Conservation (phyloP, 2,888 invertebrate genomes). For the Pollenia angustigena region DNA sequence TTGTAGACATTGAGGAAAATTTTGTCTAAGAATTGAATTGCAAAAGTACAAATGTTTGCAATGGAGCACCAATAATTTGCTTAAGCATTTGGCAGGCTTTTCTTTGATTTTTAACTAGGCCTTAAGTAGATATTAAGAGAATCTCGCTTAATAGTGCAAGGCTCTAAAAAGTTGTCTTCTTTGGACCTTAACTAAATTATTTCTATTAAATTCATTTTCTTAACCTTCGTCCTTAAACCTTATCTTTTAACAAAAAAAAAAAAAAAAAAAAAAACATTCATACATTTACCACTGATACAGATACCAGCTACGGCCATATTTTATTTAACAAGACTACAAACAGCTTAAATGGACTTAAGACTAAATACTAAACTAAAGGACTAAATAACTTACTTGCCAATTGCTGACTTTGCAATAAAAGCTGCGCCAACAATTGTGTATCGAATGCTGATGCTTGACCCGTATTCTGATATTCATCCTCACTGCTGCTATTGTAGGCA, state of each 20-base stretch:
- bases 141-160: background rate
- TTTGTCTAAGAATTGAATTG: no score
- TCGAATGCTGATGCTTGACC: constrained; percentile 84
- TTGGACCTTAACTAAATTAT: background rate
- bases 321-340: constrained; percentile 33
- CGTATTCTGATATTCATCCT: constrained; percentile 85
- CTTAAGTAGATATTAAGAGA: no score
- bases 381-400: constrained; percentile 85
- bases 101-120: no score
- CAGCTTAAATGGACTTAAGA: constrained; percentile 48
- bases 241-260: background rate
- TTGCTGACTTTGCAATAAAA: constrained; percentile 86
- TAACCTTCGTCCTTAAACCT: background rate
- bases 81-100: no score
- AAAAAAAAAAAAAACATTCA: background rate
- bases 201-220: background rate
- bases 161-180: background rate
- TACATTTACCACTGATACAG: background rate
- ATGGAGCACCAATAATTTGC: no score
- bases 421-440: constrained; percentile 86
- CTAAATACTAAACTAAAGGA: constrained; percentile 46
- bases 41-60: no score
- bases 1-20: no score
- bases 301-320: constrained; percentile 48
- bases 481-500: constrained; percentile 86